Base-by-base conservation (phyloP, 2,888 invertebrate genomes). In the Micoletzkya japonica region DNA sequence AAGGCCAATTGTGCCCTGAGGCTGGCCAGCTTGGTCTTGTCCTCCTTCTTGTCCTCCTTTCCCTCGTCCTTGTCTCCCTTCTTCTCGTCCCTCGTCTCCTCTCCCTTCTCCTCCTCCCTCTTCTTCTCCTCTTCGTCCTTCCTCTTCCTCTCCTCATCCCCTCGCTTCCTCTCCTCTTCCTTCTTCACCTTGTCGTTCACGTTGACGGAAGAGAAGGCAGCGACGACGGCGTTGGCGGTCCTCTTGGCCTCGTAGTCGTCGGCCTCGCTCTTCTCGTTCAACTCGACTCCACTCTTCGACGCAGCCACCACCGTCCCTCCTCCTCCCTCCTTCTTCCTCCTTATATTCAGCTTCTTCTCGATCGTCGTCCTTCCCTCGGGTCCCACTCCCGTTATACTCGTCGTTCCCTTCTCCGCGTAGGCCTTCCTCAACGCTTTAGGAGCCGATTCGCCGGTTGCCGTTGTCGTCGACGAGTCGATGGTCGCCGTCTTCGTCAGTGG, bases 171-270 rank as follows among this genome's bases (percentile, higher is more conserved):
- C 24, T 39, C 57, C 60, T 59, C 60, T 30, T 50, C 69, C 30
- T 49, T 71, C 64, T 67, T 59, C 44, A 70, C 74, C 24, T 63
- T 44, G n/a, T 69, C 72, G 17, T 24, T 26, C 36, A 68, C 68
- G 32, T 54, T 54, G 10, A 34, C 57, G 4, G 77, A 75, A 10
- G 81, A 79, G 71, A 84, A 84, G 0, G 84, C 84, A 0, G 84
- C 84, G 0, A 82, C 74, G 2, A 84, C 81, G 0, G 83, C 84
- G 60, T 85, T 81, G 32, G 85, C 79, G 1, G 84, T 84, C 66
- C 81, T 82, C 64, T 85, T 84, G 2, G 84, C 84, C 37, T 76
- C 68, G 24, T 80, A 77, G 26, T 84, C 83, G 36, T 83, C 83
- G 1, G 81, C 74, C 14, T 76, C 76, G 57, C 76, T 74, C 34